Evolutionary conservation across 2,797 vertebrate species (phyloP).

Genomic region (Lutra lutra): DNA sequence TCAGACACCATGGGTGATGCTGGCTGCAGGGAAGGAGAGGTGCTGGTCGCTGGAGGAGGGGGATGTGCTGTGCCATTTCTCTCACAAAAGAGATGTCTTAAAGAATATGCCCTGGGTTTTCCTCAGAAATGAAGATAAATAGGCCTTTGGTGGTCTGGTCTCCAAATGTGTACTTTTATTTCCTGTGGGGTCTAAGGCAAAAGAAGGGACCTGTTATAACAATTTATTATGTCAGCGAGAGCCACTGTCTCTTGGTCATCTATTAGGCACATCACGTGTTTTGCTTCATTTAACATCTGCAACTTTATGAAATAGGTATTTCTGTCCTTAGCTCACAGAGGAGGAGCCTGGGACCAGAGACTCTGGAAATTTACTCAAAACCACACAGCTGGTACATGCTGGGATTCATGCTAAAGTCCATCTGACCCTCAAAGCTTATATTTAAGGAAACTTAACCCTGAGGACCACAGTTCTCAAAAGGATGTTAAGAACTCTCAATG

Average conservation of each 20-base stretch:
- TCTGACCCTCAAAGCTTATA: not conserved
- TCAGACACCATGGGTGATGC: not conserved
- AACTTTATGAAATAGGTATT: not conserved
- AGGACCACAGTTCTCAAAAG: not conserved
- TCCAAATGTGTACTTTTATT: not conserved
- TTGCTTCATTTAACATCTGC: conserved; percentile 12
- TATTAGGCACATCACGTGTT: not conserved
- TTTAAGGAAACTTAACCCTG: not conserved
- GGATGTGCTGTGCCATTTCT: not conserved
- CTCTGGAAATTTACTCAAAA: not conserved
- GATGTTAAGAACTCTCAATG: not conserved
- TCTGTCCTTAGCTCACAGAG: not conserved
- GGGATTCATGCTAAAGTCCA: not conserved
- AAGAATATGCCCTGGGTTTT: not conserved
- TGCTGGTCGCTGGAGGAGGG: not conserved
- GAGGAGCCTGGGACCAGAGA: not conserved
- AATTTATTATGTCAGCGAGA: not conserved
- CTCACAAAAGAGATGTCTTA: not conserved
- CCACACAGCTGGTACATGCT: not conserved
- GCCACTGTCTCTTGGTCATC: not conserved
- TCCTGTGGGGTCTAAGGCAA: not conserved
- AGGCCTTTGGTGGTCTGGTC: not conserved
- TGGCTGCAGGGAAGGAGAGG: not conserved
- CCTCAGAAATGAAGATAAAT: conserved; percentile 27
- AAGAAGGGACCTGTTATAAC: not conserved